Base-by-base conservation (phyloP, 2,888 invertebrate genomes). In the Lymantria monacha region DNA sequence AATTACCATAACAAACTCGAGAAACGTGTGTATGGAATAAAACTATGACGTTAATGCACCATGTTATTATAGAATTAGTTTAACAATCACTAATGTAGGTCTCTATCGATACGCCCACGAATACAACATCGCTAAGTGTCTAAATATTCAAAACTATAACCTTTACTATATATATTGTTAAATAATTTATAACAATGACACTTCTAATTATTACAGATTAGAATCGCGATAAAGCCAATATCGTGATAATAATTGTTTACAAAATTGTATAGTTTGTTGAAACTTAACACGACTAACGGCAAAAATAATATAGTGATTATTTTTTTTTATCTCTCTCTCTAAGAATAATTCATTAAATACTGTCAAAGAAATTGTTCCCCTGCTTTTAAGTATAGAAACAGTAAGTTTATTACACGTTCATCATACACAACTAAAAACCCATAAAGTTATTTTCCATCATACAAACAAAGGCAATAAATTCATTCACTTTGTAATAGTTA, bases 281-380 rank as follows among this genome's bases (percentile, higher is more conserved):
- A 66, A 58, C 64, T 55, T 59, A 57, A 58, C 56, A 55, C 43
- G 37, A 54, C 22, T 46, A 63, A 49, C 55, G 55, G 56, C 48
- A 33, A 40, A n/a, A 31, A 30, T 42, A 41, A 51, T 40, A 42
- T 51, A 48, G 42, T 48, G 46, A 63, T 53, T 22, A 22, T 22
- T 22, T 3, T 22, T 22, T 22, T 53, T 48, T n/a, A n/a, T n/a
- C n/a, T n/a, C n/a, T n/a, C n/a, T n/a, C n/a, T 54, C 49, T 59
- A 52, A 54, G 48, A 52, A 53, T 61, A 69, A 56, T 62, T 55
- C 60, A 64, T 70, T 61, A 55, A 70, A 72, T 72, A 70, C 69
- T 72, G 69, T 66, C 63, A 70, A 71, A 63, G 61, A 63, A 62
- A 65, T 69, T 66, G 72, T 65, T 70, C 63, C 68, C 69, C 57